Evolutionary conservation across 2,797 vertebrate species (phyloP).

Genomic region (Miichthys miiuy): DNA sequence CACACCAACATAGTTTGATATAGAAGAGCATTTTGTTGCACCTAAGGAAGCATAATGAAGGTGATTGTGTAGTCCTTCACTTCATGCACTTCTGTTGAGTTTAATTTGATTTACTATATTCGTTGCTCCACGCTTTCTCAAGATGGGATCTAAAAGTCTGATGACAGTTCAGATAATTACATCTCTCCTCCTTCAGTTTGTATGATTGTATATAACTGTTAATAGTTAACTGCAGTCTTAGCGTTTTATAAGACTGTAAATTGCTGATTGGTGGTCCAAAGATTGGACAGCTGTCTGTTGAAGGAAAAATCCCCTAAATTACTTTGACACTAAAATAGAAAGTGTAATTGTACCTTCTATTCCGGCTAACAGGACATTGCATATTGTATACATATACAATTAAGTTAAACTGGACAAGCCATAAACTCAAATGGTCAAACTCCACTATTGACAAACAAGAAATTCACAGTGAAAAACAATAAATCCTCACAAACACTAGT

Average conservation of each 20-base stretch:
- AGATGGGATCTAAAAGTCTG: neutral
- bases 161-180: neutral
- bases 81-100: conserved; percentile 22
- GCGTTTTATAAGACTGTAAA: conserved; percentile 43
- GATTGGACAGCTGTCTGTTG: neutral
- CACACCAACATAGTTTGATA: conserved; percentile 18
- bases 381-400: neutral
- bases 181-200: conserved; percentile 27
- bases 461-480: neutral
- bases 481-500: neutral
- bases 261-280: conserved; percentile 4
- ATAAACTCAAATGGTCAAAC: neutral
- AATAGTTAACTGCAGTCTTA: conserved; percentile 34
- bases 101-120: conserved; percentile 16
- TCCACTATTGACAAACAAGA: neutral
- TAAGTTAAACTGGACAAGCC: neutral
- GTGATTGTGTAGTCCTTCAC: conserved; percentile 4
- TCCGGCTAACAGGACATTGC: neutral
- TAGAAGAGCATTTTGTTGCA: conserved; percentile 23
- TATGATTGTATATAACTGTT: conserved; percentile 48
- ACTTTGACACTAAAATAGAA: conserved; percentile 23
- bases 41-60: conserved; percentile 27
- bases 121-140: conserved; percentile 13
- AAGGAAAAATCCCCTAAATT: conserved; percentile 14
- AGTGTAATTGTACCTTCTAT: neutral